Evolutionary conservation across 2,888 invertebrate species (phyloP).

Genomic region (Gerris lacustris): DNA sequence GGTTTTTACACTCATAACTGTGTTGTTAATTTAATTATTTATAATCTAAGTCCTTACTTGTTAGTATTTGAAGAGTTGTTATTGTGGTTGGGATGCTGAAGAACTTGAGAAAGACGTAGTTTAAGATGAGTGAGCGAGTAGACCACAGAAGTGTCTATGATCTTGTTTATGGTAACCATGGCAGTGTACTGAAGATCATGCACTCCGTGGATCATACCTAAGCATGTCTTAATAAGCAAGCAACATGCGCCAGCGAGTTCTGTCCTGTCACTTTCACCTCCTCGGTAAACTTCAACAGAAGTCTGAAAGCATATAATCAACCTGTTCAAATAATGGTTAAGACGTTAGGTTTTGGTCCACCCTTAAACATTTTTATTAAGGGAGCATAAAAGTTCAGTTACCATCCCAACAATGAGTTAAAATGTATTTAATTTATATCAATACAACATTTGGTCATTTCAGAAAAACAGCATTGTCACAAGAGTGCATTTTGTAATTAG

Average conservation of each 20-base stretch:
- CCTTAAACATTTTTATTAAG: too few relatives aligned
- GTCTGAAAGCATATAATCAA: conserved; percentile 33
- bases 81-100: conserved; percentile 29
- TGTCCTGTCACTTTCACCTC: conserved; percentile 25
- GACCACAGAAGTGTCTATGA: conserved; percentile 43
- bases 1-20: too few relatives aligned
- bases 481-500: too few relatives aligned
- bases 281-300: conserved; percentile 36
- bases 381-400: too few relatives aligned
- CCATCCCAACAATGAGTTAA: too few relatives aligned
- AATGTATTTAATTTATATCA: too few relatives aligned
- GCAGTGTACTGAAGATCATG: conserved; percentile 49
- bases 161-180: conserved; percentile 46
- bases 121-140: conserved; percentile 35
- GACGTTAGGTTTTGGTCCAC: too few relatives aligned
- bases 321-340: not conserved
- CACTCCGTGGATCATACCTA: conserved; percentile 45
- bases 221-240: conserved; percentile 42
- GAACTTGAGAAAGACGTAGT: conserved; percentile 30
- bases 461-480: too few relatives aligned
- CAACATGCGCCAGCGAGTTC: conserved; percentile 41
- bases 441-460: too few relatives aligned
- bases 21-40: too few relatives aligned
- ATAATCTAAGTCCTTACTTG: conserved; percentile 21
- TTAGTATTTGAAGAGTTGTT: conserved; percentile 18